Percentiles rank a stretch among this genome's conserved stretches.
Conservation (phyloP, 1,140 invertebrate species). For the Apolygus lucorum region DNA sequence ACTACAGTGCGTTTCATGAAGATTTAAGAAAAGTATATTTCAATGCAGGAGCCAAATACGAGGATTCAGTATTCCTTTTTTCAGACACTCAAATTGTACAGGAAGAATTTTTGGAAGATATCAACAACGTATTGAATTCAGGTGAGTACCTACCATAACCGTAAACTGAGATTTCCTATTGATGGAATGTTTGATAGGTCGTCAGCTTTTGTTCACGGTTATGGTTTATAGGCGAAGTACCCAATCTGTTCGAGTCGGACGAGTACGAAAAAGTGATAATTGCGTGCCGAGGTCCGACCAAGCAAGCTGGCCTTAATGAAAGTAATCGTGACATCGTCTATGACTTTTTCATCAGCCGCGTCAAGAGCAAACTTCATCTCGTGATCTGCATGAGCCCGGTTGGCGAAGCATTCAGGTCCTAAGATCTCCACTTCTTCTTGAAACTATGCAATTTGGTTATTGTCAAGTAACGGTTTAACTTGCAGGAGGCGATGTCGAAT, state of each 20-base stretch:
- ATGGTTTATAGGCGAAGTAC: conserved; percentile 67
- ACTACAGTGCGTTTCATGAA: conserved; percentile 66
- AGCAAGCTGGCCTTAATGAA: conserved; percentile 56
- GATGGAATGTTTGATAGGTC: too few species aligned
- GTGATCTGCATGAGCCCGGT: conserved; percentile 85
- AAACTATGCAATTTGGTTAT: too few species aligned
- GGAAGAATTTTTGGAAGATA: conserved; percentile 86
- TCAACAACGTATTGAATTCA: conserved; percentile 83
- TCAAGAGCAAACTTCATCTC: conserved; percentile 69
- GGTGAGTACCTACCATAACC: conserved; percentile 45
- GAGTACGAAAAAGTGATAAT: conserved; percentile 74
- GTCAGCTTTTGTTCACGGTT: too few species aligned
- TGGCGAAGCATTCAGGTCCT: conserved; percentile 67
- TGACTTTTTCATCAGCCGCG: conserved; percentile 69
- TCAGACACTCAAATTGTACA: conserved; percentile 83
- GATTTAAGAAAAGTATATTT: conserved; percentile 63
- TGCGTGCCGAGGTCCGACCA: conserved; percentile 57
- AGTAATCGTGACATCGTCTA: conserved; percentile 66
- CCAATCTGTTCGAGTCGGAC: conserved; percentile 76
- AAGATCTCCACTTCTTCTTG: too few species aligned
- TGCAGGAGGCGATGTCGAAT: conserved; percentile 60
- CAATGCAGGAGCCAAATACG: conserved; percentile 58
- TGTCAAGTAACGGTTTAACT: not conserved
- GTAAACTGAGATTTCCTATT: too few species aligned
- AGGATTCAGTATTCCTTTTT: conserved; percentile 78